A percentile compares a stretch with the other conserved stretches of the same genome.
These are phyloP conservation scores for Sitta europaea DNA, from an alignment of 2,113 vertebrate species.

Conservation along the genomic window DNA sequence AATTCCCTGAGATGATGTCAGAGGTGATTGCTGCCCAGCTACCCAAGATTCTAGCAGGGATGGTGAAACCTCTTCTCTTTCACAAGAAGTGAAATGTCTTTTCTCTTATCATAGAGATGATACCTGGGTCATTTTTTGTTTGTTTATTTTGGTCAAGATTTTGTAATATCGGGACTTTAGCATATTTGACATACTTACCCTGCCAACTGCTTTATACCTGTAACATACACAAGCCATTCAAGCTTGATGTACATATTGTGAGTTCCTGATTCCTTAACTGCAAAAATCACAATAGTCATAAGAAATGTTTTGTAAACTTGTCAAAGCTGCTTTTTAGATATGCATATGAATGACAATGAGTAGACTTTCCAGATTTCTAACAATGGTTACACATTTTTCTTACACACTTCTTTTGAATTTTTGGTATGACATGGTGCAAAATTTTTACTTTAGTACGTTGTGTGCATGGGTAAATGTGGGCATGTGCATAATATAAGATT, in stretches of 20 bases:
- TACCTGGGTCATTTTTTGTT: slow-evolving; percentile 23
- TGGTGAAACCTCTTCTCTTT: slow-evolving; percentile 97
- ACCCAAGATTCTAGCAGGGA: slow-evolving; percentile 95
- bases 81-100: slow-evolving; percentile 85
- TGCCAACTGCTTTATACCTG: slow-evolving; percentile 59
- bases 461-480: neutral
- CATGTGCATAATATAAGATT: neutral
- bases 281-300: slow-evolving; percentile 37
- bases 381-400: slow-evolving; percentile 42
- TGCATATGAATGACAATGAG: slow-evolving; percentile 20
- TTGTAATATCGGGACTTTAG: slow-evolving; percentile 46
- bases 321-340: slow-evolving; percentile 53
- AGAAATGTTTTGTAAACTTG: slow-evolving; percentile 57
- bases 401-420: slow-evolving; percentile 28
- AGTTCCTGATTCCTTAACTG: slow-evolving; percentile 45
- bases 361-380: slow-evolving; percentile 16
- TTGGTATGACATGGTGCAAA: slow-evolving; percentile 7
- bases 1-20: slow-evolving; percentile 99
- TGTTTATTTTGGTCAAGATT: slow-evolving; percentile 45
- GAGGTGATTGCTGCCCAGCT: slow-evolving; percentile 96
- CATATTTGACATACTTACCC: slow-evolving; percentile 30
- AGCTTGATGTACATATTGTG: slow-evolving; percentile 56
- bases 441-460: slow-evolving; percentile 28
- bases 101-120: slow-evolving; percentile 57
- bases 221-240: slow-evolving; percentile 52